A percentile compares a stretch with the other conserved stretches of the same genome.
Conservation (phyloP, 2,113 vertebrate species). For the Morone saxatilis region DNA sequence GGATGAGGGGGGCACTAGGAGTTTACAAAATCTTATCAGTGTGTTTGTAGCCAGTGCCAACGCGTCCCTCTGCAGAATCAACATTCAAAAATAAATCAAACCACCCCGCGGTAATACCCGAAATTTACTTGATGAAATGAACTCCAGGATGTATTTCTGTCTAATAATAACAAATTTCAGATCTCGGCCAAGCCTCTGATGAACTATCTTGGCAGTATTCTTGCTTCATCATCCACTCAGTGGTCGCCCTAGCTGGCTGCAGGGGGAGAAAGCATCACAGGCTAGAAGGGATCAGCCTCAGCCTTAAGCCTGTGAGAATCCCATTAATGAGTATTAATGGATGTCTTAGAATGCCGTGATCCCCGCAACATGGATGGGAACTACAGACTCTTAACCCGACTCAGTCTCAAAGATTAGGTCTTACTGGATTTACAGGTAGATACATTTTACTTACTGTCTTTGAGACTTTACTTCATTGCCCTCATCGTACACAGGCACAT, state of each 20-base stretch:
- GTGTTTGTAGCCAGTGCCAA: conserved; percentile 13
- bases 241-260: conserved; percentile 50
- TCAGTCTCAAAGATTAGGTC: conserved; percentile 54
- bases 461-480: conserved; percentile 11
- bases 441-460: conserved; percentile 38
- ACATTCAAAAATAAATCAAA: conserved; percentile 51
- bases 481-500: not conserved
- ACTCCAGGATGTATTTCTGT: conserved; percentile 55
- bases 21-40: conserved; percentile 20
- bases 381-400: conserved; percentile 58
- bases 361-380: conserved; percentile 57
- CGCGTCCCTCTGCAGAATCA: conserved; percentile 23
- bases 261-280: conserved; percentile 43
- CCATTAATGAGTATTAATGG: conserved; percentile 75
- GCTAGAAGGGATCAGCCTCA: conserved; percentile 56
- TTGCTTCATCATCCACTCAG: conserved; percentile 66
- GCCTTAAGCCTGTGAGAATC: conserved; percentile 64
- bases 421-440: conserved; percentile 52
- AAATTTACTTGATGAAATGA: conserved; percentile 64
- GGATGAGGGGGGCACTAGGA: not conserved
- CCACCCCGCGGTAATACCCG: conserved; percentile 30
- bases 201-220: conserved; percentile 56
- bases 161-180: conserved; percentile 60
- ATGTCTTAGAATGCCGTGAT: conserved; percentile 65
- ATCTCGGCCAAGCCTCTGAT: conserved; percentile 46